Evolutionary conservation across 2,113 vertebrate species (phyloP).

Genomic region (Herpetotheres cachinnans): DNA sequence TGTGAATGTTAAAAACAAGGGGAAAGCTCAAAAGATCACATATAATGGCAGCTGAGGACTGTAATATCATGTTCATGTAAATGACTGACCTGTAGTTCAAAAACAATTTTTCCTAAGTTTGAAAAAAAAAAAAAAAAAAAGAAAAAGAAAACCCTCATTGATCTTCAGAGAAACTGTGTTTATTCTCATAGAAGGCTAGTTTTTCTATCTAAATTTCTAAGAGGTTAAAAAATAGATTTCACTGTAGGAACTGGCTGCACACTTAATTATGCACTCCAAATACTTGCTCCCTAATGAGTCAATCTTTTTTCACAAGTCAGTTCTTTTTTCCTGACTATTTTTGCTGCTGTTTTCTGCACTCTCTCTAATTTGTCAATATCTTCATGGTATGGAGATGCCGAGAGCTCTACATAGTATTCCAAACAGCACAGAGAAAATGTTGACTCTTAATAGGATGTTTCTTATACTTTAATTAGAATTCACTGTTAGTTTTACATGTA

Average conservation of each 20-base stretch:
- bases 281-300: neutral
- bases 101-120: fast-evolving
- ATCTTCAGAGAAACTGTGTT: neutral
- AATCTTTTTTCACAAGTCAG: neutral
- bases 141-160: neutral
- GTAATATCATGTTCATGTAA: neutral
- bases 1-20: neutral
- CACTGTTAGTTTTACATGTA: neutral
- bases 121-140: neutral
- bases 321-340: neutral
- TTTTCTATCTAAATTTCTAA: neutral
- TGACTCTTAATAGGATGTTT: neutral
- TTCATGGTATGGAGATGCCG: neutral
- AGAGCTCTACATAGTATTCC: neutral
- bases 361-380: neutral
- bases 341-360: neutral
- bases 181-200: neutral
- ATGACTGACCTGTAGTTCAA: neutral
- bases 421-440: neutral
- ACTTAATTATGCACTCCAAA: neutral
- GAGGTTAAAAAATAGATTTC: neutral
- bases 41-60: neutral
- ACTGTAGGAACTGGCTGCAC: neutral
- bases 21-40: neutral
- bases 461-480: neutral